Base-by-base conservation (phyloP, 2,888 invertebrate species). In the Bursaphelenchus okinawaensis region DNA sequence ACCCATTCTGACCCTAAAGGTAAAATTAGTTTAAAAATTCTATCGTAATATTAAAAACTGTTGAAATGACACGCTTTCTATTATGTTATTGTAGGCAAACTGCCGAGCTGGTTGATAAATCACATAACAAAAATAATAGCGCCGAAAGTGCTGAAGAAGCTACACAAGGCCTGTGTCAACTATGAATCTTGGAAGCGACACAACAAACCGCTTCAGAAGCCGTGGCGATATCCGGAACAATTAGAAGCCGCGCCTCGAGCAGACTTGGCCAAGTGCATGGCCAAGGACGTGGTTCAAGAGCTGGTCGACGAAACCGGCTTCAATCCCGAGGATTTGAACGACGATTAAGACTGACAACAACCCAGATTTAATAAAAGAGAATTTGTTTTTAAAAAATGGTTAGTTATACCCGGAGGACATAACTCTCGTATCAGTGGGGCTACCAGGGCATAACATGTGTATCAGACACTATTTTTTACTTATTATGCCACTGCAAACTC, bases 1-100 rank as follows among this genome's bases (percentile, higher is more conserved):
- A 90, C 92, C 1, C 91, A 92, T 79, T 90, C 91, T 4, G 93
- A 93, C 84, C 92, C 92, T 9, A 88, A 89, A 81, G 93, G 92
- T 71, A 54, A 60, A 23, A 23, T 31, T 12, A 40, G 16, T 40
- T 3, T 16, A 1, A 12, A 12, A 40, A 40, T 3, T 62, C 16
- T 40, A 40, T n/a, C n/a, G n/a, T n/a, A n/a, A n/a, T n/a, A n/a
- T n/a, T n/a, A n/a, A n/a, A n/a, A n/a, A n/a, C n/a, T n/a, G n/a
- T n/a, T n/a, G n/a, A n/a, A n/a, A n/a, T n/a, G n/a, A n/a, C n/a
- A n/a, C n/a, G n/a, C n/a, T n/a, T n/a, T n/a, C n/a, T n/a, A 26
- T 54, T 54, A 27, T 27, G 1, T 7, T 64, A 63, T 63, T 16
- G 23, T 60, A 80, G 82, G 83, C 22, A 80, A 79, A 64, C 85